phyloP scores from a whole-genome alignment of 2,113 vertebrate genomes.

The Narcine bancroftii region DNA sequence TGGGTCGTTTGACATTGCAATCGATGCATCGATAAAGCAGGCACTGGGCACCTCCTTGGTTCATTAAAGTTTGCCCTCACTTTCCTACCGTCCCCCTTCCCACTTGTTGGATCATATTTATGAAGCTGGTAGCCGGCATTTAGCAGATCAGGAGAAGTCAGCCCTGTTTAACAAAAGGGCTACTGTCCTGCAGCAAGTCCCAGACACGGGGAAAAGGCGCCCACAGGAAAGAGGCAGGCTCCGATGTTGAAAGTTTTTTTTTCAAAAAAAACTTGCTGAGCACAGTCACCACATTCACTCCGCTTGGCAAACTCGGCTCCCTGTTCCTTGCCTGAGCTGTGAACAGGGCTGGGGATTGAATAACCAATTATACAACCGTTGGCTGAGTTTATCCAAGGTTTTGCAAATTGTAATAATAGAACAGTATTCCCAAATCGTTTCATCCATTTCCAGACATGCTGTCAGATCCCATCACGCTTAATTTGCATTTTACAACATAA shows the following conservation, averaged over 20 bases:
- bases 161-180: constrained; percentile 85
- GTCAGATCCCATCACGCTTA: constrained; percentile 65
- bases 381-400: constrained; percentile 84
- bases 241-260: constrained; percentile 54
- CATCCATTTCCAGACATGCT: constrained; percentile 69
- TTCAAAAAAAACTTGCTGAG: constrained; percentile 66
- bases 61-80: too few relatives aligned
- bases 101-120: constrained; percentile 85
- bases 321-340: constrained; percentile 70
- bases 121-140: constrained; percentile 67
- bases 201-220: constrained; percentile 86
- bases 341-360: constrained; percentile 85
- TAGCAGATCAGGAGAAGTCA: constrained; percentile 45
- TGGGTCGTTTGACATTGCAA: not conserved
- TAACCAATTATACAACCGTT: constrained; percentile 91
- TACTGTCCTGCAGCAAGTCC: constrained; percentile 91
- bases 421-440: constrained; percentile 74
- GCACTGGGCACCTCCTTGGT: not conserved
- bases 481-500: constrained; percentile 61
- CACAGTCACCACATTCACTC: constrained; percentile 92
- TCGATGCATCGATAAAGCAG: not conserved
- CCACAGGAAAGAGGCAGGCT: constrained; percentile 97
- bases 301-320: constrained; percentile 78
- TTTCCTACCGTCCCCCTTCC: too few relatives aligned
- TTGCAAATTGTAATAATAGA: constrained; percentile 81